Evolutionary conservation across 2,797 vertebrate genomes (phyloP), one percentile per base, ranked within the genome.

Genomic region (Poecile montanus): DNA sequence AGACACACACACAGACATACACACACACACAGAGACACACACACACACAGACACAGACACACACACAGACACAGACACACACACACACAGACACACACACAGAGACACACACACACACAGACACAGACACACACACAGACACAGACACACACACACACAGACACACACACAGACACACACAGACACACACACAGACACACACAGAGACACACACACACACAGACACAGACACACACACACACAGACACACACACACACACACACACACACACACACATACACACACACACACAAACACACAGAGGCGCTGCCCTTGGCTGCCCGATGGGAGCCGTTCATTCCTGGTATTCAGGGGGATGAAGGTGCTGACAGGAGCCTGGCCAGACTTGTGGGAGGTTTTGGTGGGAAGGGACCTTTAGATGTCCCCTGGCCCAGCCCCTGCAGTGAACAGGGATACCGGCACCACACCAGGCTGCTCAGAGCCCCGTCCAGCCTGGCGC

Each of bases 251-350:
- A n/a, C 32, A 13, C 50, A 29, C 50, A 53, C 51, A 30, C 29
- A 29, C 16, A 18, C 36, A 61, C 17, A 29, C 34, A 50, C 5
- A 6, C 12, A 8, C 14, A 13, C 19, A 27, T 26, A 14, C 68
- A 5, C 32, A 29, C 20, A 9, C 19, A 44, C 18, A 57, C 70
- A 47, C 45, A 58, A 29, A 17, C 15, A 12, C 2, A 34, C 15
- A 17, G 63, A n/a, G 6, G 20, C 0, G 1, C 54, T 1, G 9
- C 16, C 16, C 67, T 40, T 2, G 0, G 62, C 57, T 44, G 58
- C 63, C 62, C 2, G 0, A 16, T 0, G 1, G 60, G 19, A 71
- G 62, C 58, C 0, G 0, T 47, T 22, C 0, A 0, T 48, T 84
- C 58, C 60, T 36, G 3, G 16, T 8, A 25, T 17, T 18, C 5